Conservation (phyloP, 2,113 vertebrate species). For the Nicator chloris region DNA sequence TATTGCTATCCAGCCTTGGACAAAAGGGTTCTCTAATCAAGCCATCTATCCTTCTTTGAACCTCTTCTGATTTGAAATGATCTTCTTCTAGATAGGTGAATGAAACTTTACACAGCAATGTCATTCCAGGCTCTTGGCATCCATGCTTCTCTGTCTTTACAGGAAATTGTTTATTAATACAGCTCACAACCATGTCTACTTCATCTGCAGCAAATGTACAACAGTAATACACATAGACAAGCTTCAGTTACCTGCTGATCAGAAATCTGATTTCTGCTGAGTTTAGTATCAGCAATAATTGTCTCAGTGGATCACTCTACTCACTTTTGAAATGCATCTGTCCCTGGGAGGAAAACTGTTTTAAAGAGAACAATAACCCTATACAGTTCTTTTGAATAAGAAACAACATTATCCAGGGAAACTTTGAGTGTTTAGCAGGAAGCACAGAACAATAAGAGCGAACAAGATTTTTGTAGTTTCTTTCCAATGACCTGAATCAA, state of each 20-base stretch:
- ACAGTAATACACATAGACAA: not conserved
- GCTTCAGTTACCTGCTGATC: not conserved
- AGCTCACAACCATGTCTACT: not conserved
- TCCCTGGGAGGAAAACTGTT: not conserved
- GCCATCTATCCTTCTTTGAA: not conserved
- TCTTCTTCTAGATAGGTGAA: not conserved
- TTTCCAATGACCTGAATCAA: not conserved
- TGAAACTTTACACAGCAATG: not conserved
- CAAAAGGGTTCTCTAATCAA: not conserved
- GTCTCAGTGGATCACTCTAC: not conserved
- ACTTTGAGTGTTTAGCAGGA: not conserved
- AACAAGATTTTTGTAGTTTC: not conserved
- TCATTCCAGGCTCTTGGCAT: not conserved
- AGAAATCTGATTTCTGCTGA: not conserved
- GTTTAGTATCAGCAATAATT: not conserved
- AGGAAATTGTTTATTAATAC: not conserved
- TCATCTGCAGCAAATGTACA: not conserved
- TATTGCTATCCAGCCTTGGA: not conserved
- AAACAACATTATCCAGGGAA: not conserved
- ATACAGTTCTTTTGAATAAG: not conserved
- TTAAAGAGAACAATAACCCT: not conserved
- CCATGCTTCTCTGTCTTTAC: not conserved
- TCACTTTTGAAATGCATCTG: not conserved
- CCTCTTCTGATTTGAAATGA: not conserved
- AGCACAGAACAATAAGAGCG: not conserved